A percentile compares a stretch with the other conserved stretches of the same genome.
Conservation (phyloP, 2,797 vertebrate genomes). For the Lithobates pipiens region DNA sequence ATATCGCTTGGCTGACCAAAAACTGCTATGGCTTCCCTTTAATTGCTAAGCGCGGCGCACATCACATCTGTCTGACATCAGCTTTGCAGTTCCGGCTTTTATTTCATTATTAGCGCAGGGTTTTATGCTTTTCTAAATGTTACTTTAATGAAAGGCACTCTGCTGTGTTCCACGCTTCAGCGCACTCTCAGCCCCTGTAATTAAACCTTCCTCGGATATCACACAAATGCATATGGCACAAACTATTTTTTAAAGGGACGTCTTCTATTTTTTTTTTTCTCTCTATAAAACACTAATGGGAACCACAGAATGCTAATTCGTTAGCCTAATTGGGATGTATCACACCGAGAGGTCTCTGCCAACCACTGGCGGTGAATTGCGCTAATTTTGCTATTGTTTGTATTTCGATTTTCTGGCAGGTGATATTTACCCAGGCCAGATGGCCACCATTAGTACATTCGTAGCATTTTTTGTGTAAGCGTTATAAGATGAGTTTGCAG, state of each 20-base stretch:
- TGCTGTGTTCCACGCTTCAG: constrained; percentile 53
- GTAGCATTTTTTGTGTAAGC: constrained; percentile 49
- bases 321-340: constrained; percentile 64
- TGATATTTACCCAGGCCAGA: constrained; percentile 62
- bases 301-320: constrained; percentile 65
- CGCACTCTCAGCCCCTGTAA: constrained; percentile 60
- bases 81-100: not conserved
- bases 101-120: not conserved
- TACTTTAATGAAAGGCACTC: constrained; percentile 58
- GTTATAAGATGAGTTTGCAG: constrained; percentile 40
- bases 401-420: constrained; percentile 58
- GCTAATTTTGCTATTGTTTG: constrained; percentile 58
- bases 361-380: constrained; percentile 56
- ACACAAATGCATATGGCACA: constrained; percentile 55
- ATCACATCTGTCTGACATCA: not conserved
- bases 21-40: too few species aligned
- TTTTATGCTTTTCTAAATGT: not conserved
- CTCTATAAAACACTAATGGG: constrained; percentile 65
- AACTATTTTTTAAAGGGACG: constrained; percentile 62
- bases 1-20: too few species aligned
- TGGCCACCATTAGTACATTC: constrained; percentile 61
- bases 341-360: constrained; percentile 41
- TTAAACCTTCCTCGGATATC: constrained; percentile 64
- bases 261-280: constrained; percentile 48
- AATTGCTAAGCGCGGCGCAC: not conserved